Evolutionary conservation across 2,113 vertebrate genomes (phyloP).

Genomic region (Accipiter cooperii): DNA sequence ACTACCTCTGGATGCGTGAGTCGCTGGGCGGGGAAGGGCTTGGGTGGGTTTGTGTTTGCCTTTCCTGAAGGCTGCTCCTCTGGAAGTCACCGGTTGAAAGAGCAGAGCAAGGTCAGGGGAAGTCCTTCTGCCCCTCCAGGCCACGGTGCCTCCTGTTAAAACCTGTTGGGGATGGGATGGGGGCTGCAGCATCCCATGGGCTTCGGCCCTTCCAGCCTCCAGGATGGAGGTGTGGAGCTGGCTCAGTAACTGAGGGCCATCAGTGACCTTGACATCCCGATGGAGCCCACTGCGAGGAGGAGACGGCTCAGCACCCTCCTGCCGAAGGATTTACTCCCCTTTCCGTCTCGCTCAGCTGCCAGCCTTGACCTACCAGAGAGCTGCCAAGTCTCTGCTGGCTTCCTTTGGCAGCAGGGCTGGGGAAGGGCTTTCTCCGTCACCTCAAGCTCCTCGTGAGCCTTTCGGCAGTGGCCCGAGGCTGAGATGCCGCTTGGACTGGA

Average conservation of each 20-base stretch:
- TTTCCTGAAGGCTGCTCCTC: neutral
- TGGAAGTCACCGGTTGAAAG: neutral
- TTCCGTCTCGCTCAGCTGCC: neutral
- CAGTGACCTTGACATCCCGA: rapidly evolving
- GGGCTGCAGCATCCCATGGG: neutral
- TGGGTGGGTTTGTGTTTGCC: neutral
- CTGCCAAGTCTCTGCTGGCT: neutral
- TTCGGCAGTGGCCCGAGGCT: rapidly evolving
- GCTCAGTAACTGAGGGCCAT: neutral
- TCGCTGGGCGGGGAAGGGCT: neutral
- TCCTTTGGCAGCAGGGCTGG: neutral
- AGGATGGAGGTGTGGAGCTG: neutral
- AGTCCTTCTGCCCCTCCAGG: neutral
- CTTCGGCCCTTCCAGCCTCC: neutral
- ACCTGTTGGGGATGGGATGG: neutral
- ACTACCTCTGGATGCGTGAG: slow-evolving; percentile 98
- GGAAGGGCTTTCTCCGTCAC: neutral
- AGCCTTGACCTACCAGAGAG: no score
- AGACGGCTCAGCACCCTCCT: neutral
- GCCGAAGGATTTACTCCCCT: neutral
- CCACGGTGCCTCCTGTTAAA: neutral
- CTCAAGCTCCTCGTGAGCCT: neutral
- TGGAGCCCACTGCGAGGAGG: neutral
- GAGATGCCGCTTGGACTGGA: neutral
- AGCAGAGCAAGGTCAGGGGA: neutral